A percentile compares a stretch with the other conserved stretches of the same genome.
phyloP scores from a whole-genome alignment of 2,113 vertebrate genomes.

The Chaenogobius annularis region DNA sequence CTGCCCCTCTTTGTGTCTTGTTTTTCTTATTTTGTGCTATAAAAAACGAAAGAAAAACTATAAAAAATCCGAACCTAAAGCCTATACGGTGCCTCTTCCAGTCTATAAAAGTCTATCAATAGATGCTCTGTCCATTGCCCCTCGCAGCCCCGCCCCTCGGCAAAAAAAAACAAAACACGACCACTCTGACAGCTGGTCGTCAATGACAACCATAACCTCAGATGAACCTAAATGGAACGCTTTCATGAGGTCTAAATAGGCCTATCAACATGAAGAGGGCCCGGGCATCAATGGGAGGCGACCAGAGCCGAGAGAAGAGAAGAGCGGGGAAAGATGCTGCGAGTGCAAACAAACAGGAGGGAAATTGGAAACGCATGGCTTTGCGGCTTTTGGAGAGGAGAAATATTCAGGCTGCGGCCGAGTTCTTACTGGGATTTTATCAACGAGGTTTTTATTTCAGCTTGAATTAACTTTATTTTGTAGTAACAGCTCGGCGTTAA shows the following conservation, averaged over 20 bases:
- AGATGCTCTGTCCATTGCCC: slow-evolving; percentile 52
- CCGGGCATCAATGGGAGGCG: slow-evolving; percentile 16
- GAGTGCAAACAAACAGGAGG: slow-evolving; percentile 74
- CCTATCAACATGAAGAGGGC: slow-evolving; percentile 58
- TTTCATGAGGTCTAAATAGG: slow-evolving; percentile 71
- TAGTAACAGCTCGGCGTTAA: too few species aligned
- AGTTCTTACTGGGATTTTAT: slow-evolving; percentile 11
- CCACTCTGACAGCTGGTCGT: slow-evolving; percentile 73
- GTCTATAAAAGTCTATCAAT: slow-evolving; percentile 64
- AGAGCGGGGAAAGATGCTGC: slow-evolving; percentile 55
- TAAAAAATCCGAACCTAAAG: too few species aligned
- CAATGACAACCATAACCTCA: slow-evolving; percentile 76
- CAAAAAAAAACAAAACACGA: slow-evolving; percentile 44
- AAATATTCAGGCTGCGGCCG: slow-evolving; percentile 61
- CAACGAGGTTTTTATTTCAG: neutral
- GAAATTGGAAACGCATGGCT: slow-evolving; percentile 77
- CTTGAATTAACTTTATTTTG: neutral
- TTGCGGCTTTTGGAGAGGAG: slow-evolving; percentile 67
- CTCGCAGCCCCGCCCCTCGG: slow-evolving; percentile 55
- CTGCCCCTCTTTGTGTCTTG: too few species aligned
- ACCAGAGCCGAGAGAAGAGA: slow-evolving; percentile 11
- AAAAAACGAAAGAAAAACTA: too few species aligned
- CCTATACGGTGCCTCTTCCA: slow-evolving; percentile 32
- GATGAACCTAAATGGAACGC: slow-evolving; percentile 72
- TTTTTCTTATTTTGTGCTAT: too few species aligned